Evolutionary conservation across 2,888 invertebrate species (phyloP), one percentile per base, ranked within the genome.

Genomic region (Antheraea yamamai): DNA sequence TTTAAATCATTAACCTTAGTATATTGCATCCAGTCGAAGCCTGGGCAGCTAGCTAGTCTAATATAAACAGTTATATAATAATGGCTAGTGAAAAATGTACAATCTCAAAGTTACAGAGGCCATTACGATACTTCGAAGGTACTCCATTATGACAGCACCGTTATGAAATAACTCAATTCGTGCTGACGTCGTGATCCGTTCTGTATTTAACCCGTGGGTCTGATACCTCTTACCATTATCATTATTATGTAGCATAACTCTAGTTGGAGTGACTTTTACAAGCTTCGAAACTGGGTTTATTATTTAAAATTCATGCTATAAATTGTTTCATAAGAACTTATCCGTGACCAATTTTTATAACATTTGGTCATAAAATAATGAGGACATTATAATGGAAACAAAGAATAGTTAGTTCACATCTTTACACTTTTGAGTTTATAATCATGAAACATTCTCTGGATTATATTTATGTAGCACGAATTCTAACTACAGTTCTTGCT

Each of bases 101-200:
- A 16, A 18, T 68, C 30, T 68, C 35, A 68, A 35, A 68, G 68
- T 6, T 18, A 68, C 68, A 68, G 3, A 68, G 68, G 18, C n/a
- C 30, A 18, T 18, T 35, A 7, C 23, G 8, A 61, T 61, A 61
- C 61, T 20, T 61, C n/a, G 23, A 61, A 61, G 1, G 55, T 55
- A 55, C 68, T 68, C 18, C 16, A 68, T 68, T 20, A 68, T 68
- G 68, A 35, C 18, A 30, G 68, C 35, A 61, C 68, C 68, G 35
- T 68, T 68, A 68, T 68, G 35, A 30, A 68, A 68, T 68, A 68
- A 68, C 68, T 35, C 68, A 61, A 68, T 30, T 68, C 35, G 68
- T 30, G 35, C 68, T 35, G 35, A 68, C 30, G 26, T 66, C 66
- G 68, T 68, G 30, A 68, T 68, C n/a, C 30, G 8, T 30, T 68